These are phyloP conservation scores for Microtus ochrogaster DNA, from an alignment of 2,113 vertebrate species.

Conservation along the genomic window DNA sequence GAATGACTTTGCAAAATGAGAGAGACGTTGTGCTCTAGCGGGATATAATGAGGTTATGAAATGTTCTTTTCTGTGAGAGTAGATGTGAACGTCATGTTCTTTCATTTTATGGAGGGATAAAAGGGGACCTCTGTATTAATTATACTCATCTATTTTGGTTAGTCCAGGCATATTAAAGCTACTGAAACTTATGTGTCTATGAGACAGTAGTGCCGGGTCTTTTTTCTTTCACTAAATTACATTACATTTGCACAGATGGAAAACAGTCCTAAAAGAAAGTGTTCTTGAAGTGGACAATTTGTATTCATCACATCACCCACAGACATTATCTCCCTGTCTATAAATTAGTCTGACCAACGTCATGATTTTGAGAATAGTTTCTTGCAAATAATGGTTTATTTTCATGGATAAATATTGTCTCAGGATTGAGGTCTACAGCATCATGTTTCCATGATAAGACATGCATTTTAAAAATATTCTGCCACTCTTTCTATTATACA, in stretches of 20 bases:
- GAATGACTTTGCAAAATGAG: slow-evolving; percentile 20
- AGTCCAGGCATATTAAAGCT: neutral
- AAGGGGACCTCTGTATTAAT: slow-evolving; percentile 35
- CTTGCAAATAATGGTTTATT: neutral
- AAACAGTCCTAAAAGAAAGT: neutral
- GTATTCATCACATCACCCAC: neutral
- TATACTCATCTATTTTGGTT: slow-evolving; percentile 44
- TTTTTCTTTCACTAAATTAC: neutral
- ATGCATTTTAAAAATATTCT: slow-evolving; percentile 17
- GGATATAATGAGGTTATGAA: neutral
- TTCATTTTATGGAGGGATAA: neutral
- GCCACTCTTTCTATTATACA: neutral
- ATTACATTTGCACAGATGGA: neutral
- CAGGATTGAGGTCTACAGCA: slow-evolving; percentile 14
- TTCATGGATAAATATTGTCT: neutral
- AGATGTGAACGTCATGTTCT: neutral
- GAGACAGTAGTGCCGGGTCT: neutral
- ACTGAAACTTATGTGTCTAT: neutral
- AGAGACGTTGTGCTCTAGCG: neutral
- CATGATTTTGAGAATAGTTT: neutral
- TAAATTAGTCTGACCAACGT: neutral
- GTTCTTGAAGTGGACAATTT: neutral
- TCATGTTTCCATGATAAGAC: slow-evolving; percentile 3
- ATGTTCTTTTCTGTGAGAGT: slow-evolving; percentile 37
- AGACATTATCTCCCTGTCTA: neutral